Evolutionary conservation across 2,113 vertebrate species (phyloP), one percentile per base, ranked within the genome.

Genomic region (Quiscalus mexicanus): DNA sequence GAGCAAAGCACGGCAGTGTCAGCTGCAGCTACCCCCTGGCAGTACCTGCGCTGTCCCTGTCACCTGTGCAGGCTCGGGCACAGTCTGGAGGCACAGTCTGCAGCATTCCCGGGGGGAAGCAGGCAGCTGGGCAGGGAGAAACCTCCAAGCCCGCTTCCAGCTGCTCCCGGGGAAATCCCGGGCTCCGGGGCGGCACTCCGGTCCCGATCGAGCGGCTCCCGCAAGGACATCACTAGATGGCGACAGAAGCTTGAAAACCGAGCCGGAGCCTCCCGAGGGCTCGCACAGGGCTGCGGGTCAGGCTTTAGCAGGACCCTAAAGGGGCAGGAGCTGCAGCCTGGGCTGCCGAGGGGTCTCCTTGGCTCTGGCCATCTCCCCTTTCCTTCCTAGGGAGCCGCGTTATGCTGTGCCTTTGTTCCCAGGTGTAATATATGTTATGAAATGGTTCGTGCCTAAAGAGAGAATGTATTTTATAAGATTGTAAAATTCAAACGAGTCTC

Each of bases 161-260:
- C 24, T 0, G 8, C 33, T 19, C 42, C 52, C 1, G 28, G n/a
- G 49, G 41, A 21, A 6, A 9, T 21, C 5, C 39, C 12, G 41
- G 59, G 7, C 52, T 33, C 47, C 13, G 14, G 41, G 3, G 1
- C 19, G 9, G 55, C 9, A 1, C 44, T 6, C 20, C 3, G 25
- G 5, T 33, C 4, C 39, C 44, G 63, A 9, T 0, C 8, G 1
- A 0, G 49, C 2, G 73, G 9, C 52, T 39, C 22, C 12, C 3
- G 5, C 58, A 35, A 8, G 28, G 20, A 11, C 22, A 27, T 37
- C 96, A 5, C 93, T 94, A 97, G 96, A 78, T 95, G 96, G 96
- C 93, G 92, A 39, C 3, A 49, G 50, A 90, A 52, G 75, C 12
- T 84, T 49, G 52, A 42, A 78, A 90, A 94, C 41, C 10, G 42